Conservation (phyloP, 2,797 vertebrate species). For the Ispidina lecontei region DNA sequence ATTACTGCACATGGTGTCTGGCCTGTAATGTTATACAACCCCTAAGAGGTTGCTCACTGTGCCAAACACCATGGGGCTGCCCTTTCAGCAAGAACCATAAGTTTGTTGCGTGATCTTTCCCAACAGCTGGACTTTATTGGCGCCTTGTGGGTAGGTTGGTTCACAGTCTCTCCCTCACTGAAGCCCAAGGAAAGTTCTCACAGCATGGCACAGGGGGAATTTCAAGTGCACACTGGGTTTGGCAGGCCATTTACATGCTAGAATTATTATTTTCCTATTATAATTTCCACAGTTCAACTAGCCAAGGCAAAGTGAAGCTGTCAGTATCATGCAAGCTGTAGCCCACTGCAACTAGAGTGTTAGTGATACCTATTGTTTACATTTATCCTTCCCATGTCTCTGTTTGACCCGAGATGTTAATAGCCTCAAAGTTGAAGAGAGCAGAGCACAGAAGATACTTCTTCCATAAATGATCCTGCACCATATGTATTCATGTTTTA, state of each 20-base stretch:
- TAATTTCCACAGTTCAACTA: neutral
- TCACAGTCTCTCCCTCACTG: neutral
- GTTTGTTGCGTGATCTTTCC: neutral
- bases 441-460: neutral
- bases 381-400: neutral
- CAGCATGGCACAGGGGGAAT: neutral
- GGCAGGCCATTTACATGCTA: neutral
- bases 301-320: neutral
- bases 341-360: neutral
- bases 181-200: neutral
- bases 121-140: neutral
- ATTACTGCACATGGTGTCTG: neutral
- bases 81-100: neutral
- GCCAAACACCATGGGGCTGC: accelerated
- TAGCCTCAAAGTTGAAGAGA: neutral
- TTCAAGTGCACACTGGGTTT: neutral
- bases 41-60: neutral
- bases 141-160: neutral
- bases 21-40: neutral
- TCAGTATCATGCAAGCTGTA: neutral
- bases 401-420: neutral
- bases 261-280: neutral
- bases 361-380: neutral
- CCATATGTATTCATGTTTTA: neutral
- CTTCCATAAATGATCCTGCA: neutral